A percentile compares a stretch with the other conserved stretches of the same genome.
phyloP scores from a whole-genome alignment of 2,888 invertebrate species.

The Odontocerum albicorne region DNA sequence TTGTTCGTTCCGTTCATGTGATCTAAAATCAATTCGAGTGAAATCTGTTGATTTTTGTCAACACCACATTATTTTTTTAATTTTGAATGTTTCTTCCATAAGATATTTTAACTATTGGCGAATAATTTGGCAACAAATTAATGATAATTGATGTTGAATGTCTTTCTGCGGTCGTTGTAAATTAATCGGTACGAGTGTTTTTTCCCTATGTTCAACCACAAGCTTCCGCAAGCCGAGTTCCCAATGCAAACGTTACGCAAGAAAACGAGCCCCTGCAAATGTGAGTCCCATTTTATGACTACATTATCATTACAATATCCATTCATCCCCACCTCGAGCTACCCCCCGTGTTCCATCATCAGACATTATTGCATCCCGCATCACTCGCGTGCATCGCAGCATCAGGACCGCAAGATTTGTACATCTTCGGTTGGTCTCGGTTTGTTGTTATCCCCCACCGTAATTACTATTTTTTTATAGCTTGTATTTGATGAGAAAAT shows the following conservation, averaged over 20 bases:
- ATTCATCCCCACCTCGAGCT: not conserved
- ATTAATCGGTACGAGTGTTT: conserved; percentile 28
- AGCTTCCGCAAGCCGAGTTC: conserved; percentile 57
- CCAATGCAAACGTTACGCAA: conserved; percentile 90
- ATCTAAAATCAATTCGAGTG: conserved; percentile 10
- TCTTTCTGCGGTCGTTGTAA: conserved; percentile 24
- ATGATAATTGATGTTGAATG: conserved; percentile 10
- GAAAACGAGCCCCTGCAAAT: conserved; percentile 92
- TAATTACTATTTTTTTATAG: too few relatives aligned
- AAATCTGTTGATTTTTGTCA: conserved; percentile 13
- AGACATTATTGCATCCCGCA: too few relatives aligned
- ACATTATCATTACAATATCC: not conserved
- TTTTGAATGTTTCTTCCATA: not conserved
- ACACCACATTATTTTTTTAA: conserved; percentile 1
- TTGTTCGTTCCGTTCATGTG: conserved; percentile 3
- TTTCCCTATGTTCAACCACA: conserved; percentile 56
- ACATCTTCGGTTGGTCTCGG: too few relatives aligned
- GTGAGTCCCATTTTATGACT: conserved; percentile 62
- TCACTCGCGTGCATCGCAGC: too few relatives aligned
- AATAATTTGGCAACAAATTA: conserved; percentile 8
- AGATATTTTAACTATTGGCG: conserved; percentile 5
- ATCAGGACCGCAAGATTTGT: too few relatives aligned
- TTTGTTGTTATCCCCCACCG: too few relatives aligned
- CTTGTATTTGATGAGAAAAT: too few relatives aligned
- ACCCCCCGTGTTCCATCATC: too few relatives aligned